These are phyloP conservation scores for Tenthredo scrophulariae DNA, from an alignment of 2,888 invertebrate species.

Conservation along the genomic window DNA sequence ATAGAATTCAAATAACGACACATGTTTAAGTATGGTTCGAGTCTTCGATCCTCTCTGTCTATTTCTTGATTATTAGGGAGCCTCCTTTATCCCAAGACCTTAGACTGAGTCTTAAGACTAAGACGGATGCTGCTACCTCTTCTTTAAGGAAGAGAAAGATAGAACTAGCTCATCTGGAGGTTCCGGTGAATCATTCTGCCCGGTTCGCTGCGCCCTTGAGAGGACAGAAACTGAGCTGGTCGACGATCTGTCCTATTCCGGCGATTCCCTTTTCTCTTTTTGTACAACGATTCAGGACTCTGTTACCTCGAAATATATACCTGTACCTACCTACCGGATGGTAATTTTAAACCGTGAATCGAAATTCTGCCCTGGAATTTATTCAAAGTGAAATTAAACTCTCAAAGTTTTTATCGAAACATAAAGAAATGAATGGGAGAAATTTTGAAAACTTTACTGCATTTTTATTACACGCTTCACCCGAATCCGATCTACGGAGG, in stretches of 20 bases:
- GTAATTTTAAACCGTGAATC: not conserved
- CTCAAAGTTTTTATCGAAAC: not conserved
- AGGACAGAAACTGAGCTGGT: not conserved
- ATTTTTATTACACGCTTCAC: not conserved
- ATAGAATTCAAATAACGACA: not conserved
- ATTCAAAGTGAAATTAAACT: not conserved
- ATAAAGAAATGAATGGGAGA: not conserved
- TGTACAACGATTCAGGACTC: not conserved
- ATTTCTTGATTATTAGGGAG: not conserved
- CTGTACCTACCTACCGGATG: not conserved
- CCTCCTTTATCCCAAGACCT: constrained; percentile 15
- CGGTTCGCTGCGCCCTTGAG: constrained; percentile 41
- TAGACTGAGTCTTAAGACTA: not conserved
- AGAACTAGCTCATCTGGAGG: constrained; percentile 16
- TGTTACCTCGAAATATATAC: constrained; percentile 4
- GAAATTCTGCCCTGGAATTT: not conserved
- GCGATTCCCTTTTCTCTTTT: not conserved
- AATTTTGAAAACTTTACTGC: not conserved
- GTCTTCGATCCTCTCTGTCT: not conserved
- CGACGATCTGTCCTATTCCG: constrained; percentile 28
- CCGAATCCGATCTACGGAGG: not conserved
- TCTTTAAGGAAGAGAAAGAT: not conserved
- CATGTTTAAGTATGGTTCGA: not conserved
- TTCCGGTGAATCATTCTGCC: constrained; percentile 44
- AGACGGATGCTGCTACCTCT: not conserved